A percentile compares a stretch with the other conserved stretches of the same genome.
Evolutionary conservation across 2,888 invertebrate species (phyloP).

Genomic region (Nemotelus nigrinus): DNA sequence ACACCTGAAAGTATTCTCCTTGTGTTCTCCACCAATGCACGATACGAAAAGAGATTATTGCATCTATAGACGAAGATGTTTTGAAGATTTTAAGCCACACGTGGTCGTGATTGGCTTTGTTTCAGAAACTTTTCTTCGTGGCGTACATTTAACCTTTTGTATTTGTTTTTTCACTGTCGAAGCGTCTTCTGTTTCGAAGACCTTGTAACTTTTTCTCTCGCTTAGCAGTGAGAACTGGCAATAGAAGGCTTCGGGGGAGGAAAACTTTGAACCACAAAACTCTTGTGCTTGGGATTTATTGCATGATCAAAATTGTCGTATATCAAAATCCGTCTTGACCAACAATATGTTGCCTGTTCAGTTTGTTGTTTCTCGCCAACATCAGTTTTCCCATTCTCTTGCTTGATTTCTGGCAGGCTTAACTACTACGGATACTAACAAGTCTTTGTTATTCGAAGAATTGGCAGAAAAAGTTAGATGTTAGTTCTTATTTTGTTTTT

Average conservation of each 20-base stretch:
- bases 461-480: too few relatives aligned
- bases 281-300: slow-evolving; percentile 25
- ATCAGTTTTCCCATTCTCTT: too few relatives aligned
- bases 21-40: too few relatives aligned
- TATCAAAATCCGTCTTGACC: slow-evolving; percentile 35
- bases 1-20: too few relatives aligned
- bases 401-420: too few relatives aligned
- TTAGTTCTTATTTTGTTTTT: too few relatives aligned
- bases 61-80: neutral
- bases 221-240: neutral
- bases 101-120: slow-evolving; percentile 50
- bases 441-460: too few relatives aligned
- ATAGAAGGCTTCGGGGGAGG: neutral
- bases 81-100: slow-evolving; percentile 47
- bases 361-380: neutral
- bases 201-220: neutral
- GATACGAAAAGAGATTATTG: too few relatives aligned
- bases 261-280: slow-evolving; percentile 17
- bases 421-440: too few relatives aligned
- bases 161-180: neutral
- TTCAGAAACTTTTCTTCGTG: slow-evolving; percentile 44
- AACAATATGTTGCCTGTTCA: slow-evolving; percentile 35
- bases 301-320: slow-evolving; percentile 34
- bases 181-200: neutral
- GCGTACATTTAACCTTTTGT: neutral